A percentile compares a stretch with the other conserved stretches of the same genome.
These are phyloP conservation scores for Rutilus rutilus DNA, from an alignment of 2,113 vertebrate species.

Conservation along the genomic window DNA sequence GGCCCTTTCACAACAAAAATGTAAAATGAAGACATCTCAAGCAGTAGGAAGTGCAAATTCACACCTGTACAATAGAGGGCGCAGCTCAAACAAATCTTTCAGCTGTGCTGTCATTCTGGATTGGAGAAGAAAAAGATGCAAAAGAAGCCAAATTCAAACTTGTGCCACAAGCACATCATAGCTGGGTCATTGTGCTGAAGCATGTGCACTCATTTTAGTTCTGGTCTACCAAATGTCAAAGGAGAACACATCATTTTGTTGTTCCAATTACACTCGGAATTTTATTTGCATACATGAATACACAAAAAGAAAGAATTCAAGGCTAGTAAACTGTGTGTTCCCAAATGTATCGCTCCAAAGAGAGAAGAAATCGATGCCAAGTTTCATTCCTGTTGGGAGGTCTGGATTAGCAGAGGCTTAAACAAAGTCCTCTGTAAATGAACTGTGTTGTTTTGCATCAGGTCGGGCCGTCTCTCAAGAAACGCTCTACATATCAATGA, in stretches of 20 bases:
- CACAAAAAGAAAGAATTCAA: not conserved
- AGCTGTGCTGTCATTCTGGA: no score
- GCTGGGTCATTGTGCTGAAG: not conserved
- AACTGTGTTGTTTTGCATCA: slow-evolving; percentile 19
- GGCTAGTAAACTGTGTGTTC: not conserved
- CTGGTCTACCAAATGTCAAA: not conserved
- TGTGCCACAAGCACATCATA: not conserved
- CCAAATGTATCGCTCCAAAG: not conserved
- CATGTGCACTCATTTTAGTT: not conserved
- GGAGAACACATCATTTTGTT: not conserved
- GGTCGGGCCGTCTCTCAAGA: not conserved
- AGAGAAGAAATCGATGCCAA: not conserved
- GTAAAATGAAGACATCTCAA: no score
- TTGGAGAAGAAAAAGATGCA: no score
- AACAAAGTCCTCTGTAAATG: slow-evolving; percentile 49
- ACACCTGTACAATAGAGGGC: no score
- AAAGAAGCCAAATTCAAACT: not conserved
- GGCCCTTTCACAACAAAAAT: no score
- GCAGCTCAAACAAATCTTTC: no score
- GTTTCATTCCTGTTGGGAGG: not conserved
- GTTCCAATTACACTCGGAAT: slow-evolving; percentile 15
- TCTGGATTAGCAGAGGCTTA: slow-evolving; percentile 48
- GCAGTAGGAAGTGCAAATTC: no score
- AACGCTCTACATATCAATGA: slow-evolving; percentile 46
- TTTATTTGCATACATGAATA: slow-evolving; percentile 32